phyloP scores from a whole-genome alignment of 2,797 vertebrate species.

The Knipowitschia caucasica region DNA sequence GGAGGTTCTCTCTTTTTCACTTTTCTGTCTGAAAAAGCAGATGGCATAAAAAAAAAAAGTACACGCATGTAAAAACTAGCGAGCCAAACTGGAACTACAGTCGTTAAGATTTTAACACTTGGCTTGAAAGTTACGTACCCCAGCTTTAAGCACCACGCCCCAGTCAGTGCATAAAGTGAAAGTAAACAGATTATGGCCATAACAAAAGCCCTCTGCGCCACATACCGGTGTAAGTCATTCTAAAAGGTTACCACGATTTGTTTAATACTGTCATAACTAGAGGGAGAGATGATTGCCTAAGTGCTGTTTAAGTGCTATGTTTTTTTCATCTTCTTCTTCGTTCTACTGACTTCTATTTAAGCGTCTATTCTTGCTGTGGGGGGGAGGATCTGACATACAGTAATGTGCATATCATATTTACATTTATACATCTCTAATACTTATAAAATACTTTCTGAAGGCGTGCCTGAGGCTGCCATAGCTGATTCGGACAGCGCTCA shows the following conservation, averaged over 20 bases:
- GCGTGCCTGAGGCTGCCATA: conserved; percentile 61
- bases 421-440: conserved; percentile 69
- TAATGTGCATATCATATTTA: conserved; percentile 68
- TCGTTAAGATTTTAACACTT: too few species aligned
- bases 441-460: conserved; percentile 70
- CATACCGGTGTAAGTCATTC: background rate
- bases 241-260: conserved; percentile 6
- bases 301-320: conserved; percentile 74
- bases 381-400: conserved; percentile 45
- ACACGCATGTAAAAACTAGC: too few species aligned
- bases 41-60: too few species aligned
- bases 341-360: conserved; percentile 56
- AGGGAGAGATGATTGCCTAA: conserved; percentile 68
- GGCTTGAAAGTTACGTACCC: too few species aligned
- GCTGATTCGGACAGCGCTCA: conserved; percentile 73
- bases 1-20: too few species aligned
- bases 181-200: background rate
- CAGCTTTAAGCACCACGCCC: too few species aligned
- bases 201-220: background rate
- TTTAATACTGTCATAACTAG: conserved; percentile 48
- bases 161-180: too few species aligned
- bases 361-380: conserved; percentile 43
- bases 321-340: too few species aligned
- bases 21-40: too few species aligned
- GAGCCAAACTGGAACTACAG: too few species aligned